A percentile compares a stretch with the other conserved stretches of the same genome.
Evolutionary conservation across 2,888 invertebrate genomes (phyloP).

Genomic region (Epinotia bilunana): DNA sequence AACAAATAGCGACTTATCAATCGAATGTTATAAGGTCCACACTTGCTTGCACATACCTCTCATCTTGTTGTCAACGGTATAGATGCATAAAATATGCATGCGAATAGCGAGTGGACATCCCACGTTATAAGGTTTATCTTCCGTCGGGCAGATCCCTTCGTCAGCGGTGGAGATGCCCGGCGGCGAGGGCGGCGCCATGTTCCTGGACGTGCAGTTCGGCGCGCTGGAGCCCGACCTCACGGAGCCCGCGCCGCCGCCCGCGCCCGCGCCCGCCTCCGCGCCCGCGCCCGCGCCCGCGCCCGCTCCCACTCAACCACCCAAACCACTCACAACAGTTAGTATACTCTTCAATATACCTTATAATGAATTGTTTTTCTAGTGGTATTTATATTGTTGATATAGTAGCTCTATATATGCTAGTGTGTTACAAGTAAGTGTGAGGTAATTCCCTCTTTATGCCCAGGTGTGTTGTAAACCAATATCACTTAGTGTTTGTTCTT

Average conservation of each 20-base stretch:
- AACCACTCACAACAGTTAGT: slow-evolving; percentile 34
- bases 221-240: slow-evolving; percentile 87
- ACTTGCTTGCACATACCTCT: no score
- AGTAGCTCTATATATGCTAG: no score
- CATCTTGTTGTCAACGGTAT: no score
- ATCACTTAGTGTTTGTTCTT: no score
- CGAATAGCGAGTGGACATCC: neutral
- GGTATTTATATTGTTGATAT: no score
- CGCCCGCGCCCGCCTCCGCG: slow-evolving; percentile 69
- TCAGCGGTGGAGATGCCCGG: slow-evolving; percentile 99
- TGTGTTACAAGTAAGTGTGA: no score
- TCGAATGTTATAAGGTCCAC: no score
- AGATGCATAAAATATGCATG: no score
- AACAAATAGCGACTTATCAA: no score
- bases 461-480: no score
- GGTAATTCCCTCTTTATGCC: no score
- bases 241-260: slow-evolving; percentile 46
- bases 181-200: slow-evolving; percentile 88
- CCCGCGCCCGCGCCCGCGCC: slow-evolving; percentile 76
- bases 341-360: neutral
- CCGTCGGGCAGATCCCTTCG: slow-evolving; percentile 89
- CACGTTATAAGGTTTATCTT: neutral
- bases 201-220: slow-evolving; percentile 97
- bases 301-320: slow-evolving; percentile 26
- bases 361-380: no score